Percentiles rank a stretch among this genome's conserved stretches.
Conservation (phyloP, 2,888 invertebrate species). For the Elysia crispata region DNA sequence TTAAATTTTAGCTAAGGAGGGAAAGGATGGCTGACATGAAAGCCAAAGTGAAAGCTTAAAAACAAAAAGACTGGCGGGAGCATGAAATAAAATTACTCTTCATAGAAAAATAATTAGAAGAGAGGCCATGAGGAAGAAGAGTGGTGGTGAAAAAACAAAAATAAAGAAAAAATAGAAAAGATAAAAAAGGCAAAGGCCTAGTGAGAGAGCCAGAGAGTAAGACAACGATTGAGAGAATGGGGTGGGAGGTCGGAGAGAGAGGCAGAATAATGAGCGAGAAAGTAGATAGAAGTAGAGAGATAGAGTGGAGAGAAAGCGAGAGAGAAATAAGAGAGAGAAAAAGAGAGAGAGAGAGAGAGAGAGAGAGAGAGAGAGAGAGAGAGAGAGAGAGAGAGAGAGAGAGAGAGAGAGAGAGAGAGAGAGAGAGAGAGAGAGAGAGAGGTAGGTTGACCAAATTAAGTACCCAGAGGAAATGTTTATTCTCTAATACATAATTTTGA, state of each 20-base stretch:
- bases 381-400: background rate
- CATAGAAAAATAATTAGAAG: too few relatives aligned
- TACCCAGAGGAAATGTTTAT: too few relatives aligned
- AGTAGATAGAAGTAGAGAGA: background rate
- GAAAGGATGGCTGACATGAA: background rate
- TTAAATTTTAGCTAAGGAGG: background rate
- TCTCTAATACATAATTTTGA: too few relatives aligned
- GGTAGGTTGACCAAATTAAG: too few relatives aligned
- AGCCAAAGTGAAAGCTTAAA: background rate
- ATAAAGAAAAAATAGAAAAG: background rate
- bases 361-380: conserved; percentile 19
- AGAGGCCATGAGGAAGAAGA: too few relatives aligned
- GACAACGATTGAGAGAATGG: background rate
- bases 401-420: background rate
- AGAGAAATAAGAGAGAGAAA: background rate
- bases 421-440: too few relatives aligned
- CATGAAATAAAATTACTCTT: too few relatives aligned
- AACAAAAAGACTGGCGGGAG: too few relatives aligned
- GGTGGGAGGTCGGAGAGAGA: background rate
- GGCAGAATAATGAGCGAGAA: background rate
- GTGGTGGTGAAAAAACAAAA: background rate
- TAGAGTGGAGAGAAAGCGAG: background rate
- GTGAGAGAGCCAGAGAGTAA: background rate
- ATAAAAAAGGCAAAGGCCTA: background rate
- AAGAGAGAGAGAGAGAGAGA: conserved; percentile 16